These are phyloP conservation scores for Agrypnus murinus DNA, from an alignment of 2,888 invertebrate species.

Conservation along the genomic window DNA sequence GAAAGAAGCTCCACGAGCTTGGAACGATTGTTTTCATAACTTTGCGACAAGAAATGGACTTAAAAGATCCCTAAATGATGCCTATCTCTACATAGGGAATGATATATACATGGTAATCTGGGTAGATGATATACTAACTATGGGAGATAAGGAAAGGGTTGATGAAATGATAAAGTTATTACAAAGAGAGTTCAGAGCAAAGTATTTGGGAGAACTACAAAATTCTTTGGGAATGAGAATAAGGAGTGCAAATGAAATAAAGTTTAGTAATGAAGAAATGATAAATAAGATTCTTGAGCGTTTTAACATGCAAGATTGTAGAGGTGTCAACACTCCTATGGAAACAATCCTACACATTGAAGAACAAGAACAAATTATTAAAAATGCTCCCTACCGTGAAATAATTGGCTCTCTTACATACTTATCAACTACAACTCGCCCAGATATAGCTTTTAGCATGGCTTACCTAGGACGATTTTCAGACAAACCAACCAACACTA, in stretches of 20 bases:
- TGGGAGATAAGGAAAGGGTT: conserved; percentile 11
- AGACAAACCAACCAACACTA: conserved; percentile 39
- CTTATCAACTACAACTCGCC: conserved; percentile 38
- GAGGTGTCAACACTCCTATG: conserved; percentile 17
- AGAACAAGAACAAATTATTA: conserved; percentile 14
- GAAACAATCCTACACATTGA: conserved; percentile 20
- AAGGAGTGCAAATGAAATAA: no score
- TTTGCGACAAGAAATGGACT: conserved; percentile 12
- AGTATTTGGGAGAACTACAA: background rate
- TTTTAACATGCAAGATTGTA: no score
- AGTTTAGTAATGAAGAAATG: no score
- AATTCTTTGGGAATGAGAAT: conserved; percentile 11
- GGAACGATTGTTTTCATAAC: conserved; percentile 25
- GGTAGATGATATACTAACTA: conserved; percentile 19
- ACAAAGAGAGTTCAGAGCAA: conserved; percentile 14
- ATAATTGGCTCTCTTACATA: conserved; percentile 47
- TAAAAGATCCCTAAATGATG: conserved; percentile 17
- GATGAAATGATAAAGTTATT: conserved; percentile 16
- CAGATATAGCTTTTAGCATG: conserved; percentile 39
- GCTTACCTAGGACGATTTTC: conserved; percentile 44
- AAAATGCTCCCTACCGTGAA: conserved; percentile 42
- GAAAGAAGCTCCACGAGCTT: conserved; percentile 23
- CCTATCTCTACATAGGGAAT: conserved; percentile 11
- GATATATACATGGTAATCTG: conserved; percentile 22
- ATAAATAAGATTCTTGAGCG: conserved; percentile 14